These are phyloP conservation scores for Pseudomugil gertrudae DNA, from an alignment of 2,797 vertebrate genomes.

Conservation along the genomic window DNA sequence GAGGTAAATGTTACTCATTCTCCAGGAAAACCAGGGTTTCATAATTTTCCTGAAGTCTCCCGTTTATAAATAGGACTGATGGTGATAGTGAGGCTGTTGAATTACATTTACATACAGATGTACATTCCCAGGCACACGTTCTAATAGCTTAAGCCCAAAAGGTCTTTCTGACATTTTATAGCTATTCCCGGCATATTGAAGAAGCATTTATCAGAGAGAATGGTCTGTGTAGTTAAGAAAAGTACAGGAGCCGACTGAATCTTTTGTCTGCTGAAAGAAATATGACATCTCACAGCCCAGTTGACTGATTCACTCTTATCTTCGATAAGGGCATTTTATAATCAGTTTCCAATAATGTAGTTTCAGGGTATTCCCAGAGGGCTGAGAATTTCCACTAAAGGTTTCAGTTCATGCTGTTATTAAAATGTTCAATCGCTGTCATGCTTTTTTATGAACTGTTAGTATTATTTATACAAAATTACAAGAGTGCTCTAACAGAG, in stretches of 20 bases:
- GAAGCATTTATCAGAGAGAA: conserved; percentile 49
- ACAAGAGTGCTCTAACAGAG: neutral
- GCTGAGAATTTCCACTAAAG: conserved; percentile 9
- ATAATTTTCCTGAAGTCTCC: conserved; percentile 66
- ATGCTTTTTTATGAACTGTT: neutral
- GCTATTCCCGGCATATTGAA: conserved; percentile 56
- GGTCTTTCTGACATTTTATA: conserved; percentile 62
- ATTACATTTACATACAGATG: conserved; percentile 82
- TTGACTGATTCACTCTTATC: conserved; percentile 33
- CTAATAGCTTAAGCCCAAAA: conserved; percentile 67
- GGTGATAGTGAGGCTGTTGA: conserved; percentile 69
- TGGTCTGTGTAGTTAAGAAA: conserved; percentile 27
- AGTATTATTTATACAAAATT: neutral
- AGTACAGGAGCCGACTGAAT: conserved; percentile 1
- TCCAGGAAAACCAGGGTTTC: conserved; percentile 43
- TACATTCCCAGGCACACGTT: conserved; percentile 76
- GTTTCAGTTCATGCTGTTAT: conserved; percentile 8
- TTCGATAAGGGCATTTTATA: conserved; percentile 48
- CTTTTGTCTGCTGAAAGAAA: conserved; percentile 47
- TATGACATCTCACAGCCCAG: conserved; percentile 23
- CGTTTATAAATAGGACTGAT: conserved; percentile 77
- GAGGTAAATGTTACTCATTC: conserved; percentile 64
- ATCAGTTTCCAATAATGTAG: conserved; percentile 26
- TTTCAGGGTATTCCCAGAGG: conserved; percentile 5
- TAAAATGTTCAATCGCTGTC: neutral